Percentiles rank a stretch among this genome's conserved stretches.
Evolutionary conservation across 2,113 vertebrate species (phyloP).

Genomic region (Bubo scandiacus): DNA sequence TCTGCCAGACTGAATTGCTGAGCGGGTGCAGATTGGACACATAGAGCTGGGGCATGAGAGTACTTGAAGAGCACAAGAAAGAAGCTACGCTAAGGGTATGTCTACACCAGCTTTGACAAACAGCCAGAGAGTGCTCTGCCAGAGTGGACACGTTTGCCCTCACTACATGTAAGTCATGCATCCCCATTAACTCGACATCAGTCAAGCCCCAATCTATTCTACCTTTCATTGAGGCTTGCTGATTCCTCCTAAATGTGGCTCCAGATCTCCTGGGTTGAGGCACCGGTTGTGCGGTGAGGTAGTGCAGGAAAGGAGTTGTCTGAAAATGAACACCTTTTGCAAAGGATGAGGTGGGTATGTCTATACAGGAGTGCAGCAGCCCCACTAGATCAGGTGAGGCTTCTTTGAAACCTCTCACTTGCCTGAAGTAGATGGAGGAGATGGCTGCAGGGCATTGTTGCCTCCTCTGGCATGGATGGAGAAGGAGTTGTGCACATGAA

Average conservation of each 20-base stretch:
- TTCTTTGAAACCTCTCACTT: not conserved
- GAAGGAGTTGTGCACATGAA: not conserved
- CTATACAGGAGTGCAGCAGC: not conserved
- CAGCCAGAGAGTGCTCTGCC: not conserved
- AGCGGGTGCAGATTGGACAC: not conserved
- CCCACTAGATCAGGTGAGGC: not conserved
- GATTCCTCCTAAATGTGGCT: not conserved
- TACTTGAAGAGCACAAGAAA: not conserved
- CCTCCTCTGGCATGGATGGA: not conserved
- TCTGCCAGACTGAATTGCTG: not conserved
- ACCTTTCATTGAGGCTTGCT: not conserved
- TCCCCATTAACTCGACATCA: not conserved
- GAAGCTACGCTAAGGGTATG: rapidly evolving
- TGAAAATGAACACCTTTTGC: not conserved
- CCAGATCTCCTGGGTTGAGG: not conserved
- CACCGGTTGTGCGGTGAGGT: not conserved
- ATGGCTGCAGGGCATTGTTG: not conserved
- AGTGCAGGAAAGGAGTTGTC: not conserved
- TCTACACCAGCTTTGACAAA: not conserved
- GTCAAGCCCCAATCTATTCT: not conserved
- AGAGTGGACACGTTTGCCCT: not conserved
- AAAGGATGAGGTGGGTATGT: not conserved
- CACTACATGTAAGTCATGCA: not conserved
- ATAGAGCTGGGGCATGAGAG: not conserved
- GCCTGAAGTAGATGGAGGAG: not conserved